phyloP scores from a whole-genome alignment of 2,888 invertebrate genomes.

The Catonia carolina region DNA sequence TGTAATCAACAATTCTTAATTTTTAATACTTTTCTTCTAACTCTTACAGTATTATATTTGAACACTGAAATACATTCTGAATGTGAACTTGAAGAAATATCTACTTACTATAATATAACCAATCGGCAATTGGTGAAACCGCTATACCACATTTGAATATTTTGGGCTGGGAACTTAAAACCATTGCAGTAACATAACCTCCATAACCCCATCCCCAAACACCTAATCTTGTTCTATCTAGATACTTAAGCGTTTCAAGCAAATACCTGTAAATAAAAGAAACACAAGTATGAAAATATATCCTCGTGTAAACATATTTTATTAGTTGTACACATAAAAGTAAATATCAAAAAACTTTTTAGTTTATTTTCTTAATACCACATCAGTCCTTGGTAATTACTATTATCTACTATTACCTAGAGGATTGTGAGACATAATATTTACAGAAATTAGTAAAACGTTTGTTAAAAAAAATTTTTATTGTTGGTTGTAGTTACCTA shows the following conservation, averaged over 20 bases:
- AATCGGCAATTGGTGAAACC: slow-evolving; percentile 92
- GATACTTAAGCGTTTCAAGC: slow-evolving; percentile 65
- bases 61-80: no score
- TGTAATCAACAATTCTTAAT: no score
- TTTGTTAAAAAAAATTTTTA: no score
- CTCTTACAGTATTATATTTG: no score
- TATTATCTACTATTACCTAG: no score
- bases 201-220: slow-evolving; percentile 98
- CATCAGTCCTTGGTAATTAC: no score
- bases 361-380: no score
- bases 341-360: not conserved
- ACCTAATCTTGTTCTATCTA: slow-evolving; percentile 81
- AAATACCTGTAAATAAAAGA: slow-evolving; percentile 54
- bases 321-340: no score
- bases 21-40: no score
- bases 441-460: no score
- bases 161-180: slow-evolving; percentile 73
- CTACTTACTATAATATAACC: slow-evolving; percentile 87
- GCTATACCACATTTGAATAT: slow-evolving; percentile 90
- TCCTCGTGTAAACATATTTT: not conserved
- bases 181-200: slow-evolving; percentile 89
- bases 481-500: no score
- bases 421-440: no score
- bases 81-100: not conserved
- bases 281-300: not conserved